These are phyloP conservation scores for Cataglyphis rosenhaueri DNA, from an alignment of 2,888 invertebrate species.

Conservation along the genomic window DNA sequence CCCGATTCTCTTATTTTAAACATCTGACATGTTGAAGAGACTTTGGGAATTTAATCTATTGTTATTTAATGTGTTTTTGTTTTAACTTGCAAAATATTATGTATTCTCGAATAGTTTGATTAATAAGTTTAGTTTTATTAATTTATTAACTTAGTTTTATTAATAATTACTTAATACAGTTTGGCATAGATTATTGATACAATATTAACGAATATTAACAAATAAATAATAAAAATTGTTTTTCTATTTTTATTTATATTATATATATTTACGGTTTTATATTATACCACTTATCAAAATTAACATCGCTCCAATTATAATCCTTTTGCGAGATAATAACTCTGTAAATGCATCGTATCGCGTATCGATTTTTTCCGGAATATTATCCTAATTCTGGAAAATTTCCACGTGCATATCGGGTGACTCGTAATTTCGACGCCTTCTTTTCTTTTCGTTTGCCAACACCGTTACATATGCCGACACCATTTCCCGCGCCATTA, in stretches of 20 bases:
- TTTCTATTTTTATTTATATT: background rate
- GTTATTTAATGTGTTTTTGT: no score
- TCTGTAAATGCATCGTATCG: background rate
- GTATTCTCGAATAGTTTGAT: background rate
- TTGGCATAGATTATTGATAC: background rate
- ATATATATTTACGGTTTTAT: background rate
- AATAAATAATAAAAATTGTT: background rate
- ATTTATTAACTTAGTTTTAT: background rate
- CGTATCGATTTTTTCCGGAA: conserved; percentile 1
- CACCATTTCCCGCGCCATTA: conserved; percentile 40
- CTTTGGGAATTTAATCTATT: background rate
- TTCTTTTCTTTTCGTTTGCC: conserved; percentile 20
- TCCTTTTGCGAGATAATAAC: background rate
- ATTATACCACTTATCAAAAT: background rate
- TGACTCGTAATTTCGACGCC: conserved; percentile 23
- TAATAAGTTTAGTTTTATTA: no score
- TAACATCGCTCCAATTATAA: background rate
- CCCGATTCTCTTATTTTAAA: background rate
- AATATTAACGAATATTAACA: background rate
- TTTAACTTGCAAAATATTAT: background rate
- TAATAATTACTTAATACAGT: background rate
- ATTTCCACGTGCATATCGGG: background rate
- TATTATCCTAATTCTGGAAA: conserved; percentile 16
- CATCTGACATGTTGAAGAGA: background rate
- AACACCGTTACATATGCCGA: conserved; percentile 9